Conservation (phyloP, 1,140 invertebrate species). For the Drosophila kurseongensis region DNA sequence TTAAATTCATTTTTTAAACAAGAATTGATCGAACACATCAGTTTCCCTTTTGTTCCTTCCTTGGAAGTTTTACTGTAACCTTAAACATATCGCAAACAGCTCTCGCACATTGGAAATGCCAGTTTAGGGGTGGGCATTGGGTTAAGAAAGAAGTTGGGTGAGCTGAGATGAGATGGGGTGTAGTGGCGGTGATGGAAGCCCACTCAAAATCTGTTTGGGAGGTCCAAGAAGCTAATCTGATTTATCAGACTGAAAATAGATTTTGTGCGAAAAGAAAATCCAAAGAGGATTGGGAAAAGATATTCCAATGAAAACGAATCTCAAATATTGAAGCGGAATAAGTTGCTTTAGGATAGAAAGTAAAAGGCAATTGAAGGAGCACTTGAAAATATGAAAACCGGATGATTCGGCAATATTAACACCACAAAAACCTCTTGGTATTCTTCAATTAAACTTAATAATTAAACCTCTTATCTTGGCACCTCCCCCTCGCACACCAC, state of each 20-base stretch:
- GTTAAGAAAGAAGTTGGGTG: slow-evolving; percentile 7
- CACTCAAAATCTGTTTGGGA: slow-evolving; percentile 30
- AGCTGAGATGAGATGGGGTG: slow-evolving; percentile 5
- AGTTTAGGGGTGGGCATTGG: slow-evolving; percentile 12
- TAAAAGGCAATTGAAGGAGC: neutral
- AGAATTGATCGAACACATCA: too few relatives aligned
- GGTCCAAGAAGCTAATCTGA: slow-evolving; percentile 48
- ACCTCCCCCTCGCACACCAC: slow-evolving; percentile 1
- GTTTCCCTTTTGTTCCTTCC: neutral
- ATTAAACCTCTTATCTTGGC: neutral
- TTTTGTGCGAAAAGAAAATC: slow-evolving; percentile 27
- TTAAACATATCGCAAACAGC: slow-evolving; percentile 26
- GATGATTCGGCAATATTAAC: neutral
- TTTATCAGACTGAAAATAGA: slow-evolving; percentile 50
- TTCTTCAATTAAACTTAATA: neutral
- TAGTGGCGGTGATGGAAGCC: slow-evolving; percentile 19
- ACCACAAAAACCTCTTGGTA: neutral
- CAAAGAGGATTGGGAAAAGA: slow-evolving; percentile 15
- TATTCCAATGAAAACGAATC: slow-evolving; percentile 9
- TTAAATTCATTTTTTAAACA: neutral
- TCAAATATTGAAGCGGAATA: slow-evolving; percentile 8
- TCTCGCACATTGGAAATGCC: slow-evolving; percentile 29
- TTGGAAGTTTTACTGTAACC: slow-evolving; percentile 10
- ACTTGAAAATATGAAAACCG: slow-evolving; percentile 1
- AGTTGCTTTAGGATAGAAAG: neutral